These are phyloP conservation scores for Dryobota labecula DNA, from an alignment of 2,888 invertebrate genomes.

Conservation along the genomic window DNA sequence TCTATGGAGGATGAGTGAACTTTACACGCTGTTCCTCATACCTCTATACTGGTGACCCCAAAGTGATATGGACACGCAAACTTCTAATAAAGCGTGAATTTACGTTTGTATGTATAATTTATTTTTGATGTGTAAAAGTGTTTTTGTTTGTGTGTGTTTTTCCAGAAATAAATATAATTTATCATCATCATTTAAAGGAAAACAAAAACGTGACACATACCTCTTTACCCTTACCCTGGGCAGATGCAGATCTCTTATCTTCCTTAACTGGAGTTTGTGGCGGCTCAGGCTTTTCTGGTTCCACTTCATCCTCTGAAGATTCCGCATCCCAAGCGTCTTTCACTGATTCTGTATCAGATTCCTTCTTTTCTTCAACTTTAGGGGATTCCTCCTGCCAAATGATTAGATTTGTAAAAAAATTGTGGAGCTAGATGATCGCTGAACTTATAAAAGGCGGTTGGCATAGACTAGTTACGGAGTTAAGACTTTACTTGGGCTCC, in stretches of 20 bases:
- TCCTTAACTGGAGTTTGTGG: conserved; percentile 71
- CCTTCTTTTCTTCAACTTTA: conserved; percentile 77
- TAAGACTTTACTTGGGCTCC: not conserved
- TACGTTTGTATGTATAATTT: too few relatives aligned
- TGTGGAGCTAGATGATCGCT: not conserved
- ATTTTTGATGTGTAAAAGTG: too few relatives aligned
- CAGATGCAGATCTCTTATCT: conserved; percentile 69
- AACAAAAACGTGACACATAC: conserved; percentile 33
- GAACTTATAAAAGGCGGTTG: not conserved
- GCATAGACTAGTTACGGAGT: not conserved
- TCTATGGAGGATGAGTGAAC: too few relatives aligned
- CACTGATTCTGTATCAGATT: conserved; percentile 90
- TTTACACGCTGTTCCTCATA: too few relatives aligned
- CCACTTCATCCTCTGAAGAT: conserved; percentile 90
- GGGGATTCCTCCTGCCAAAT: conserved; percentile 74
- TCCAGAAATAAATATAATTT: not conserved
- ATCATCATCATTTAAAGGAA: not conserved
- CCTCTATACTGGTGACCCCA: too few relatives aligned
- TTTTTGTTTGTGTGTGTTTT: too few relatives aligned
- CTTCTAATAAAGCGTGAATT: too few relatives aligned
- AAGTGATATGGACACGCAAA: too few relatives aligned
- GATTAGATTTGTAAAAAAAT: not conserved
- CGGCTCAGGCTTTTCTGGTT: conserved; percentile 71
- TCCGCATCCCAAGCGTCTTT: conserved; percentile 97
- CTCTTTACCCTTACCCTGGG: conserved; percentile 69